Conservation (phyloP, 2,113 vertebrate genomes). For the Edolisoma coerulescens region DNA sequence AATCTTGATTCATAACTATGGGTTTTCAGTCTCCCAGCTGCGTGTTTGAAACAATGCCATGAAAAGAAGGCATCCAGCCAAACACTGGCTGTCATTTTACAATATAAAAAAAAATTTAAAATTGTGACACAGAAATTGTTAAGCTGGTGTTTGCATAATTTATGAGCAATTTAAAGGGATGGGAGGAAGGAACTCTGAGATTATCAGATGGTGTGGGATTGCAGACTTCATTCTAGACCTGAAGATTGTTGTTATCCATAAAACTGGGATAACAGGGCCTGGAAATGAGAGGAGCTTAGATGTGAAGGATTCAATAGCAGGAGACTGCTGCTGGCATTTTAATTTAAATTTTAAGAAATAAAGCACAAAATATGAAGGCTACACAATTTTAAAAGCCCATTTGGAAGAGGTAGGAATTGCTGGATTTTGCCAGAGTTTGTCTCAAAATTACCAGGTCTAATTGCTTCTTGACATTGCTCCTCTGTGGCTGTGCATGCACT, state of each 20-base stretch:
- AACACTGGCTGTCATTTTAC: background rate
- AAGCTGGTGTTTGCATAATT: background rate
- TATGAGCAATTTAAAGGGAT: background rate
- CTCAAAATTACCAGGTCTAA: background rate
- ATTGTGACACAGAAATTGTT: background rate
- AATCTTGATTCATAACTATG: background rate
- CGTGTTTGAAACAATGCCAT: background rate
- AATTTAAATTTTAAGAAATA: background rate
- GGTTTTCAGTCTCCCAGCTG: background rate
- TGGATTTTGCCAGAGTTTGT: background rate
- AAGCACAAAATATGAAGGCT: background rate
- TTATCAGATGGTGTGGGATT: background rate
- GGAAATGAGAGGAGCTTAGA: background rate
- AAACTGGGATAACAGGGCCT: background rate
- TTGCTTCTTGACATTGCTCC: background rate
- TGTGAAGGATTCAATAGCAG: background rate
- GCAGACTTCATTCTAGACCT: background rate
- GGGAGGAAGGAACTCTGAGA: background rate
- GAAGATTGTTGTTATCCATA: background rate
- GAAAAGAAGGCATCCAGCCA: background rate
- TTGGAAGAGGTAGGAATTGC: background rate
- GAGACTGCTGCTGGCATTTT: background rate
- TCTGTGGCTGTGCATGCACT: background rate
- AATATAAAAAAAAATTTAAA: background rate
- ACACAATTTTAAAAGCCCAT: background rate